A percentile compares a stretch with the other conserved stretches of the same genome.
Evolutionary conservation across 2,797 vertebrate genomes (phyloP).

Genomic region (Anniella stebbinsi): DNA sequence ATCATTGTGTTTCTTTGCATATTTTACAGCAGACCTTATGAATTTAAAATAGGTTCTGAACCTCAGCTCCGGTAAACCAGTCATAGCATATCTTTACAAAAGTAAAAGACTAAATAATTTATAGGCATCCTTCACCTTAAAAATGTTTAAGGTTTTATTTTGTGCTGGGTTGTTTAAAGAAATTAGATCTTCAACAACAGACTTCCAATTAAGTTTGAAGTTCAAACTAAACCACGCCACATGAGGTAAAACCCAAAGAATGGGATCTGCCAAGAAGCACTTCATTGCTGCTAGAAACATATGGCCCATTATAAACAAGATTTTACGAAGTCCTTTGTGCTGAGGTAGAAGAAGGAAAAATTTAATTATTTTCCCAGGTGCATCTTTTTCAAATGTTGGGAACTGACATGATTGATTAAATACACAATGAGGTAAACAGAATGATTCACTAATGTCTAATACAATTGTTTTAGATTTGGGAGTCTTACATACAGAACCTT

Average conservation of each 20-base stretch:
- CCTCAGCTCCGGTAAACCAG: neutral
- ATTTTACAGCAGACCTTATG: too few relatives aligned
- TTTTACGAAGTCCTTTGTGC: neutral
- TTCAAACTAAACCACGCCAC: neutral
- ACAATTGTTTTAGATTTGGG: neutral
- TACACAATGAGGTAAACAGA: neutral
- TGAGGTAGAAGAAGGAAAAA: neutral
- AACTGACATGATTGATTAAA: neutral
- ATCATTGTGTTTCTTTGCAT: neutral
- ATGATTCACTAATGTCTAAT: neutral
- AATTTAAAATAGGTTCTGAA: neutral
- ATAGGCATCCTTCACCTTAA: neutral
- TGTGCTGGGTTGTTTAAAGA: neutral
- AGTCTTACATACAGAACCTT: neutral
- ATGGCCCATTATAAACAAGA: neutral
- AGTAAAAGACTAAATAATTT: neutral
- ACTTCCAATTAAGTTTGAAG: neutral
- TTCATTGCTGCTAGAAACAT: neutral
- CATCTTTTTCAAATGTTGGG: neutral
- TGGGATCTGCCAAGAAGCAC: neutral
- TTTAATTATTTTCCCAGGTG: neutral
- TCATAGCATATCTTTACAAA: neutral
- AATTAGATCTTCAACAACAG: slow-evolving; percentile 3
- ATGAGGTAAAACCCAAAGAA: neutral
- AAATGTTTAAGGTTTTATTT: neutral